These are phyloP conservation scores for Anagyrus pseudococci DNA, from an alignment of 2,888 invertebrate genomes.

Conservation along the genomic window DNA sequence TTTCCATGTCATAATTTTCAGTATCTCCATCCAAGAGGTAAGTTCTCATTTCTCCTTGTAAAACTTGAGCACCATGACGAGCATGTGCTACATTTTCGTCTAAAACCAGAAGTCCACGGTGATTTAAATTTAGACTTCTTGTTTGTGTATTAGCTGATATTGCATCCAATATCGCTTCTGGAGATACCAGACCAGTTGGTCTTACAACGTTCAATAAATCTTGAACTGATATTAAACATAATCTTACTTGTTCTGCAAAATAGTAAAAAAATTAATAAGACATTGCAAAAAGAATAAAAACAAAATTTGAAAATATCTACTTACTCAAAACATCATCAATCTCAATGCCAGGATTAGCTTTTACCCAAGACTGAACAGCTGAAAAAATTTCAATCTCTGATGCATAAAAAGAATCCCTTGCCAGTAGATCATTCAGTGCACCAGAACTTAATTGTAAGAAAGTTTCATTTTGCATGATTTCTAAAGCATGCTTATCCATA, in stretches of 20 bases:
- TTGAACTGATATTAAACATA: constrained; percentile 86
- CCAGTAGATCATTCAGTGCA: constrained; percentile 84
- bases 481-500: constrained; percentile 87
- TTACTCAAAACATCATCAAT: constrained; percentile 50
- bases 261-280: constrained; percentile 10
- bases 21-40: constrained; percentile 90
- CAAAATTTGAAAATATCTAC: constrained; percentile 19
- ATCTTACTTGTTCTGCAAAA: constrained; percentile 64
- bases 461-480: constrained; percentile 83
- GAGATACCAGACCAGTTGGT: constrained; percentile 83
- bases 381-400: constrained; percentile 94
- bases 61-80: constrained; percentile 82
- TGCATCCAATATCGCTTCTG: constrained; percentile 93
- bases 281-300: constrained; percentile 5
- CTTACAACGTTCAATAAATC: constrained; percentile 90
- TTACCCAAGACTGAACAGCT: constrained; percentile 87
- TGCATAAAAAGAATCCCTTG: constrained; percentile 94
- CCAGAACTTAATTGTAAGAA: constrained; percentile 84
- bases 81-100: constrained; percentile 92
- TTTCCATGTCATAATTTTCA: constrained; percentile 89
- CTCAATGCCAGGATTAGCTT: constrained; percentile 73
- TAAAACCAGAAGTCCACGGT: constrained; percentile 84
- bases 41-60: constrained; percentile 88
- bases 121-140: constrained; percentile 79
- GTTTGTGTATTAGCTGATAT: constrained; percentile 86